Evolutionary conservation across 2,797 vertebrate genomes (phyloP).

Genomic region (Smutsia gigantea): DNA sequence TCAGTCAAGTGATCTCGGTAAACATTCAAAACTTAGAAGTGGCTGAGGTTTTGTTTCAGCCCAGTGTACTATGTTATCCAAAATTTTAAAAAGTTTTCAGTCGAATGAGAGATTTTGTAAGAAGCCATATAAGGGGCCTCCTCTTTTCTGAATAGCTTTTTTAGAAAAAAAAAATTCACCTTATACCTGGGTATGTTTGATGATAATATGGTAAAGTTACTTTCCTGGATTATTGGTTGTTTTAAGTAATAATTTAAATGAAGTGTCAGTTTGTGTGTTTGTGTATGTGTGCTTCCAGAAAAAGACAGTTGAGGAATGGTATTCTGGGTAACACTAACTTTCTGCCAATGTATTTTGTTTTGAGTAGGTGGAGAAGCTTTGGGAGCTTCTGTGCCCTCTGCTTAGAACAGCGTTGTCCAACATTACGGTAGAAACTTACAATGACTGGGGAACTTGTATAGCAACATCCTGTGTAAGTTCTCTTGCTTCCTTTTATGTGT

Average conservation of each 20-base stretch:
- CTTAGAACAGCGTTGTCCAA: constrained; percentile 95
- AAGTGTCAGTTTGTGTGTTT: background rate
- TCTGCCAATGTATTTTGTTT: constrained; percentile 32
- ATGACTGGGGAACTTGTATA: constrained; percentile 98
- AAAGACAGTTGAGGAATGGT: background rate
- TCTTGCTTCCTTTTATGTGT: background rate
- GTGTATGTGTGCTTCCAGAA: background rate
- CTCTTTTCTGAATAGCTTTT: background rate
- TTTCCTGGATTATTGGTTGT: background rate
- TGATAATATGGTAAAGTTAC: background rate
- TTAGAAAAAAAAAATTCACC: background rate
- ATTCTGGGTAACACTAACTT: background rate
- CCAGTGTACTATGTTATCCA: background rate
- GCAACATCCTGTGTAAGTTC: constrained; percentile 96
- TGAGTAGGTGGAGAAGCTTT: constrained; percentile 93
- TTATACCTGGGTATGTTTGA: background rate
- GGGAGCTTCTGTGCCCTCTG: constrained; percentile 93
- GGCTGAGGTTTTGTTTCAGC: background rate
- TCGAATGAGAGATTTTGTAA: background rate
- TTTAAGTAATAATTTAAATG: constrained; percentile 26
- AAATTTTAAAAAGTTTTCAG: background rate
- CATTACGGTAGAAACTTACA: constrained; percentile 97
- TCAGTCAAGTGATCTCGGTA: background rate
- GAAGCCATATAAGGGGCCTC: background rate
- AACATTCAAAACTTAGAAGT: background rate